Base-by-base conservation (phyloP, 2,797 vertebrate genomes). In the Scolopax bukidnonensis region DNA sequence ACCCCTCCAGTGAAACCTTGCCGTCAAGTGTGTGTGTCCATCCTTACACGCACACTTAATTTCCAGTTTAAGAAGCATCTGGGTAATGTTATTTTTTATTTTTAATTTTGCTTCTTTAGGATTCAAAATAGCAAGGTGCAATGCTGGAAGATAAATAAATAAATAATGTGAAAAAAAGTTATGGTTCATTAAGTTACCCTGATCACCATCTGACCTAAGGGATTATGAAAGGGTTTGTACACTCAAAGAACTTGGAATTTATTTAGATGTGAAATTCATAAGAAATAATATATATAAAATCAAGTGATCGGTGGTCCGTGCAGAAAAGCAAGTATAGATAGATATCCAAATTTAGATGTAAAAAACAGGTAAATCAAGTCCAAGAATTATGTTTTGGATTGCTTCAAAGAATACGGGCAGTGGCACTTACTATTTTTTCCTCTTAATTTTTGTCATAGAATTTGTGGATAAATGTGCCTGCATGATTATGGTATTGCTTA, bases 21-120 rank as follows among this genome's bases (percentile, higher is more conserved):
- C 11, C 13, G 3, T 15, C 9, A 15, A 40, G 1, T 25, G 7
- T 16, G 12, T 18, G 9, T 1, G 0, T 28, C 17, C 18, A 7
- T 19, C 9, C 16, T 25, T 43, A 19, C 0, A 1, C 1, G 1
- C 14, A 14, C 19, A 20, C 25, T 53, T 78, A 40, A 23, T 70
- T 78, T 61, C 61, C 51, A 70, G 23, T 60, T 60, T 64, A 60
- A 69, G 53, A 50, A 88, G 15, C 23, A 61, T 20, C n/a, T 78
- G n/a, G 6, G 16, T 53, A 63, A 59, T 5, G 10, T 36, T 33
- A 65, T 50, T 81, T 69, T 63, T n/a, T 54, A 13, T 54, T 47
- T 78, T 64, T 9, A 74, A 47, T 65, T 56, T 87, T 43, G 4
- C 6, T 48, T 5, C 20, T 16, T 43, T 40, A 61, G 68, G 11